These are phyloP conservation scores for Atlantisia rogersi DNA, from an alignment of 2,113 vertebrate species.

Conservation along the genomic window DNA sequence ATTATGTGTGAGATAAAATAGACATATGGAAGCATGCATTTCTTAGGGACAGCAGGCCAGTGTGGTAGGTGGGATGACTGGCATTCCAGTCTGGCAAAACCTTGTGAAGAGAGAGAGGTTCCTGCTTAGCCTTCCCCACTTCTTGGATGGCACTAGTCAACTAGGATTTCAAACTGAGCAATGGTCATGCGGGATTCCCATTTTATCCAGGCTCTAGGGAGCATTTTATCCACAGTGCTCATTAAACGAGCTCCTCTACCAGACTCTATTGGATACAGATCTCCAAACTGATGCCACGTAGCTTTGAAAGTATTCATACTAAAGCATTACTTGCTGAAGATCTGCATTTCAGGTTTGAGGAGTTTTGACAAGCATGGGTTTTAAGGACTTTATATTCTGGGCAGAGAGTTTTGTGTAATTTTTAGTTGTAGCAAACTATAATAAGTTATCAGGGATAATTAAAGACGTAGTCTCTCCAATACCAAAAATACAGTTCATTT, in stretches of 20 bases:
- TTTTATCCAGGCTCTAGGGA: neutral
- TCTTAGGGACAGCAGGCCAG: neutral
- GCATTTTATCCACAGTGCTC: neutral
- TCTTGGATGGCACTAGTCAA: neutral
- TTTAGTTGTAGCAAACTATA: neutral
- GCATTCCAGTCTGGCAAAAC: neutral
- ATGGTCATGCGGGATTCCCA: neutral
- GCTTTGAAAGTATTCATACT: neutral
- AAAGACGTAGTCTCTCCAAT: neutral
- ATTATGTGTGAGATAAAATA: slow-evolving; percentile 1
- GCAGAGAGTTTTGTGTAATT: neutral
- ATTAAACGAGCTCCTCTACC: neutral
- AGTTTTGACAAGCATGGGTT: neutral
- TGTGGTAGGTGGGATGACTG: neutral
- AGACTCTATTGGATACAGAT: neutral
- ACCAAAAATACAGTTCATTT: neutral
- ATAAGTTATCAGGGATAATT: neutral
- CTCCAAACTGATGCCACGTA: neutral
- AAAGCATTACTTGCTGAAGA: neutral
- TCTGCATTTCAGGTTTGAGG: neutral
- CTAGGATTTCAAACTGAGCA: neutral
- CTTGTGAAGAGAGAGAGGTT: neutral
- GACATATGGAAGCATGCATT: neutral
- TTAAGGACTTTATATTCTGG: neutral
- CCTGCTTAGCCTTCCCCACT: neutral